A percentile compares a stretch with the other conserved stretches of the same genome.
Evolutionary conservation across 2,113 vertebrate genomes (phyloP).

Genomic region (Thermophis baileyi): DNA sequence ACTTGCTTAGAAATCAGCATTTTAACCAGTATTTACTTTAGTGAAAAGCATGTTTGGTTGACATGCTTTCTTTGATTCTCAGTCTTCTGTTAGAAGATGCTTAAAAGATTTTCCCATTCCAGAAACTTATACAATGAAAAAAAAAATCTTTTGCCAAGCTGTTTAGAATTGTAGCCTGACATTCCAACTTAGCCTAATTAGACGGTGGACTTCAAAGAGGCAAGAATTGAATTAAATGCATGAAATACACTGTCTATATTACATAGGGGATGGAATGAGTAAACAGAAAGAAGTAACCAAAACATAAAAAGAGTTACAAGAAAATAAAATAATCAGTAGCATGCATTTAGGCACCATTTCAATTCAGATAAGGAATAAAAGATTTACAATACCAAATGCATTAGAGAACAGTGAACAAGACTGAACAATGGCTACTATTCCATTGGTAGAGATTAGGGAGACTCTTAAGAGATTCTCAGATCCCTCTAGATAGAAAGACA

Average conservation of each 20-base stretch:
- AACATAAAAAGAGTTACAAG: neutral
- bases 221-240: neutral
- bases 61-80: neutral
- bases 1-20: neutral
- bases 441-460: neutral
- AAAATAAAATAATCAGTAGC: neutral
- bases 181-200: neutral
- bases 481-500: neutral
- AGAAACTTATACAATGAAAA: neutral
- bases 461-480: neutral
- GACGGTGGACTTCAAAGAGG: neutral
- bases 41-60: neutral
- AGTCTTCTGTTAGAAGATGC: neutral
- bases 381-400: neutral
- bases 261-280: too few species aligned
- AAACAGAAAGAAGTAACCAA: neutral
- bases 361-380: neutral
- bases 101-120: slow-evolving; percentile 5
- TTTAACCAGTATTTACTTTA: neutral
- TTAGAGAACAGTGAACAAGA: neutral
- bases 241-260: neutral
- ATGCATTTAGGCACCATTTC: neutral
- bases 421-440: neutral
- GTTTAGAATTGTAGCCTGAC: neutral
- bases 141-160: neutral